Base-by-base conservation (phyloP, 2,888 invertebrate genomes). In the Corbicula japonica region DNA sequence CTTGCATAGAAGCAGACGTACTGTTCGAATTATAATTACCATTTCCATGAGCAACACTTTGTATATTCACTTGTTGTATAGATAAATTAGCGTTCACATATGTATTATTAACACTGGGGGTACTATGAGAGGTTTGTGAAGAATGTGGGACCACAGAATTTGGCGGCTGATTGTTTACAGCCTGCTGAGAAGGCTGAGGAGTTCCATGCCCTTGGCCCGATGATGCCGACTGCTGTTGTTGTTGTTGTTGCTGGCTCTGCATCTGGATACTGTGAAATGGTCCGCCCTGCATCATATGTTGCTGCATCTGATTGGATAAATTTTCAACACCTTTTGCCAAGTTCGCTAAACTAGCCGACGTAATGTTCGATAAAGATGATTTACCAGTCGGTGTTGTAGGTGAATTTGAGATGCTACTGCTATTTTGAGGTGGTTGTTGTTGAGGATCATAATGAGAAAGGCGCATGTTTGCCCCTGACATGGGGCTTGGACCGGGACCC, bases 21-120 rank as follows among this genome's bases (percentile, higher is more conserved):
- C 35, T 66, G 38, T 56, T 70, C n/a, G 41, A 50, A 66, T 69
- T 66, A 77, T 90, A 89, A 54, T 87, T 79, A 76, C 87, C 76
- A 28, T 75, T 77, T 46, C 81, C 86, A 56, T 87, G 87, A 68
- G 89, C 87, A 61, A 93, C 91, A 88, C 92, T 93, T 86, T 94
- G 94, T 82, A 94, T 94, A 87, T 94, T 94, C 86, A 94, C 91
- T 87, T 94, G 94, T 83, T 94, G 94, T 70, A 94, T 94, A 58
- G 94, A 94, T 93, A 94, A 93, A 46, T 94, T 94, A 44, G 94
- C 94, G 90, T 94, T 94, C 58, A 94, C 94, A 85, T 92, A 94
- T 1, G 94, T 94, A 89, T 94, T 94, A 87, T 94, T 94, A 34
- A 94, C 94, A 81, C 93, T 93, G 18, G 90, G 91, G 52, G 88